Base-by-base conservation (phyloP, 2,888 invertebrate genomes). In the Nebria salina region DNA sequence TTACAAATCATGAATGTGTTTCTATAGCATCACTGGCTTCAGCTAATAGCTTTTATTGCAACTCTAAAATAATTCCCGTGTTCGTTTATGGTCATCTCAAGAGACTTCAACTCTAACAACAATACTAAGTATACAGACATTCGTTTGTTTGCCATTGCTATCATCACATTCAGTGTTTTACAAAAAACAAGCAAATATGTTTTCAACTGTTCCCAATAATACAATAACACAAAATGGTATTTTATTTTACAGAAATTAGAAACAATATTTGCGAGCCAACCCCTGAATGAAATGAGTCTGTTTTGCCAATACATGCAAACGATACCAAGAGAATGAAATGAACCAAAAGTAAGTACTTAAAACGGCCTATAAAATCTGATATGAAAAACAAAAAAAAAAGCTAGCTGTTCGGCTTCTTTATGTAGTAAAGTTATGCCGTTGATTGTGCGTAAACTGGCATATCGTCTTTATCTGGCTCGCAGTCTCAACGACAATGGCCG, bases 21-120 rank as follows among this genome's bases (percentile, higher is more conserved):
- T 15, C 72, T 64, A 34, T 34, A 13, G 25, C 75, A 64, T 64
- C 64, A 11, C 75, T 15, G 64, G 15, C 64, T 43, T 64, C 64
- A 43, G 80, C 75, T 80, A 80, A 80, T 80, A 80, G 75, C 80
- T 80, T 80, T 80, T 80, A 80, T 75, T 80, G 80, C 80, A 75
- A 75, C 80, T 80, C 80, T 80, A 80, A 80, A 80, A 80, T 80
- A 75, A 80, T 80, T 68, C 75, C 80, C 75, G 80, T 79, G 79
- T 80, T 74, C 75, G 72, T 80, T 80, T 80, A 80, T 75, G 65
- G 64, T 43, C 34, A 26, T 74, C 75, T 65, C 42, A 34, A 11
- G 41, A 41, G 73, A 65, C 15, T 13, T 41, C 2, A 34, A 26
- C 26, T 26, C 11, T 34, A 25, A 34, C 73, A 42, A 26, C 13